These are phyloP conservation scores for Anthoptus insignis DNA, from an alignment of 2,888 invertebrate species.

Conservation along the genomic window DNA sequence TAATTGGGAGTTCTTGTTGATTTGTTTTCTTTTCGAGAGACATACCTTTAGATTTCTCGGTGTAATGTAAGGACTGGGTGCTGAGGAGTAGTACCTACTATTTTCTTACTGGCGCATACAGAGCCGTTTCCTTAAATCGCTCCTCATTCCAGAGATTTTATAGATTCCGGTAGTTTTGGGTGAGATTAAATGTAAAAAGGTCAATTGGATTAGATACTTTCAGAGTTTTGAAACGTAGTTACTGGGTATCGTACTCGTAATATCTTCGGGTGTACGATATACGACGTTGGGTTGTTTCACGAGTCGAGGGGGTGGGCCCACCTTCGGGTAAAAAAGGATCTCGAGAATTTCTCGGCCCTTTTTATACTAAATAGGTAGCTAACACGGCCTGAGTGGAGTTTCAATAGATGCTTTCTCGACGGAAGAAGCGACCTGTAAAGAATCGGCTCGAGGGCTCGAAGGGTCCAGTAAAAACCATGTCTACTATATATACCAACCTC, in stretches of 20 bases:
- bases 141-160: no score
- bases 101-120: no score
- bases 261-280: slow-evolving; percentile 17
- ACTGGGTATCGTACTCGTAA: slow-evolving; percentile 4
- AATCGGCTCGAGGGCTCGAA: slow-evolving; percentile 77
- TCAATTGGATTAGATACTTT: not conserved
- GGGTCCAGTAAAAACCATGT: slow-evolving; percentile 66
- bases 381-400: slow-evolving; percentile 87
- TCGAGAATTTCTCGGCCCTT: slow-evolving; percentile 84
- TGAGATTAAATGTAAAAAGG: not conserved
- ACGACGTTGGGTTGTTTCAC: slow-evolving; percentile 30
- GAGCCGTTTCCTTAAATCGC: no score
- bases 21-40: no score
- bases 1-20: no score
- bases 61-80: no score
- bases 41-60: no score
- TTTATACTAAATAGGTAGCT: slow-evolving; percentile 87
- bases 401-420: slow-evolving; percentile 86
- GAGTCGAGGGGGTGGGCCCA: slow-evolving; percentile 62
- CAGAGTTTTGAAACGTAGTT: not conserved
- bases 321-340: slow-evolving; percentile 83
- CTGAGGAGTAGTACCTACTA: no score
- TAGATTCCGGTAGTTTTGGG: no score
- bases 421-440: slow-evolving; percentile 85
- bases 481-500: slow-evolving; percentile 57